Conservation (phyloP, 2,888 invertebrate species). For the Epicampocera succincta region DNA sequence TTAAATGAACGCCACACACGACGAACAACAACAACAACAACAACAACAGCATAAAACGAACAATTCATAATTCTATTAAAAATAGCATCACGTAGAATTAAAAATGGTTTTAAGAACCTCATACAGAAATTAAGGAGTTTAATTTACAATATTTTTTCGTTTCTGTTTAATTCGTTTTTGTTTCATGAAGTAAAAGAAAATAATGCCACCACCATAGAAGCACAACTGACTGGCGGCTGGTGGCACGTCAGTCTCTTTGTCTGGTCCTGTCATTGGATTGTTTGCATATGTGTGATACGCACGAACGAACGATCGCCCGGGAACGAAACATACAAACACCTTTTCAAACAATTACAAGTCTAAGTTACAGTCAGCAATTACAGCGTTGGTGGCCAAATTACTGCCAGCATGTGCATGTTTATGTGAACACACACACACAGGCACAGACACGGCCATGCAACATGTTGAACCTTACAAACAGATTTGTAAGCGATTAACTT, state of each 20-base stretch:
- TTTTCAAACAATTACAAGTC: slow-evolving; percentile 30
- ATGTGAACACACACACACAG: not conserved
- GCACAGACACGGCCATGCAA: not conserved
- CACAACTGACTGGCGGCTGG: slow-evolving; percentile 14
- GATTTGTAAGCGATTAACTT: slow-evolving; percentile 52
- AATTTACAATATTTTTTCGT: slow-evolving; percentile 36
- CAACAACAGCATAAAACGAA: not conserved
- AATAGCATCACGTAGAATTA: slow-evolving; percentile 51
- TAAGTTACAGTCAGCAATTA: slow-evolving; percentile 16
- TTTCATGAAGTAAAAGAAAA: slow-evolving; percentile 24
- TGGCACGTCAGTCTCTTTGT: slow-evolving; percentile 20
- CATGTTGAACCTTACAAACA: slow-evolving; percentile 31
- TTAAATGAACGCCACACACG: slow-evolving; percentile 44
- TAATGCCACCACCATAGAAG: slow-evolving; percentile 60
- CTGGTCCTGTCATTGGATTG: slow-evolving; percentile 47
- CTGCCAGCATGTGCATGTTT: slow-evolving; percentile 37
- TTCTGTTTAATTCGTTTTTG: slow-evolving; percentile 10
- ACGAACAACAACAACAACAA: not conserved
- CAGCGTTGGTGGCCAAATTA: slow-evolving; percentile 51
- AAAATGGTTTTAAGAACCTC: slow-evolving; percentile 2
- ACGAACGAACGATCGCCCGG: not conserved
- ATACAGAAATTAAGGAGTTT: slow-evolving; percentile 71
- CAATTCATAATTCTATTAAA: slow-evolving; percentile 44
- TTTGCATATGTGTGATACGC: slow-evolving; percentile 47
- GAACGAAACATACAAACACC: slow-evolving; percentile 39